Percentiles rank a stretch among this genome's conserved stretches.
Conservation (phyloP, 2,797 vertebrate genomes). For the Erpetoichthys calabaricus region DNA sequence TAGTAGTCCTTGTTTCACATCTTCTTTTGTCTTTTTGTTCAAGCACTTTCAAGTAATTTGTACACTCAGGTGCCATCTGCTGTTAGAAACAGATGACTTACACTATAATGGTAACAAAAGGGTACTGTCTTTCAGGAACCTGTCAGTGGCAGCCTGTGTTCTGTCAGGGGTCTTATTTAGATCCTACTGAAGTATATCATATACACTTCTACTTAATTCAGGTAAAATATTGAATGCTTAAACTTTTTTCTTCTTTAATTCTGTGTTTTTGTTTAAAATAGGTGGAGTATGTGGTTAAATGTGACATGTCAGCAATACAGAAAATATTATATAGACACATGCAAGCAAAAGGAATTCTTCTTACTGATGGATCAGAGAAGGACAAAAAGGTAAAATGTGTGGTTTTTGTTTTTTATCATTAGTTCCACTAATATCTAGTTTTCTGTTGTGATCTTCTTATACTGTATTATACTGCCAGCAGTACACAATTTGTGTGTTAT, state of each 20-base stretch:
- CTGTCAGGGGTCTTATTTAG: too few species aligned
- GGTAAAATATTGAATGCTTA: background rate
- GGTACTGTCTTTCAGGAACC: too few species aligned
- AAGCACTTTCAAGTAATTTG: too few species aligned
- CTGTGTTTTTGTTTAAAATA: slow-evolving; percentile 22
- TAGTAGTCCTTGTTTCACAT: too few species aligned
- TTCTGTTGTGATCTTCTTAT: background rate
- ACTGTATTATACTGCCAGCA: too few species aligned
- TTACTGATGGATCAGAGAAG: slow-evolving; percentile 94
- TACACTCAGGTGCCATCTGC: too few species aligned
- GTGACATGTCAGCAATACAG: slow-evolving; percentile 96
- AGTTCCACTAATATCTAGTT: slow-evolving; percentile 6
- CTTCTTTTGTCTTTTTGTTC: too few species aligned
- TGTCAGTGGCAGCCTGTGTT: too few species aligned
- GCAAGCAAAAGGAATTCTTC: slow-evolving; percentile 91
- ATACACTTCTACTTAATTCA: background rate
- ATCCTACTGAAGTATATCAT: too few species aligned
- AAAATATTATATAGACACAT: slow-evolving; percentile 94
- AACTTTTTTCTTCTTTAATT: background rate
- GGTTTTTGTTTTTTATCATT: background rate
- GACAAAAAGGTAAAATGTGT: slow-evolving; percentile 76
- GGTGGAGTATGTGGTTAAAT: slow-evolving; percentile 97
- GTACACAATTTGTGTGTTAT: too few species aligned
- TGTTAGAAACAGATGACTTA: too few species aligned
- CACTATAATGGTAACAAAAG: too few species aligned